Conservation (phyloP, 1,140 invertebrate species). For the Drosophila nikananu region DNA sequence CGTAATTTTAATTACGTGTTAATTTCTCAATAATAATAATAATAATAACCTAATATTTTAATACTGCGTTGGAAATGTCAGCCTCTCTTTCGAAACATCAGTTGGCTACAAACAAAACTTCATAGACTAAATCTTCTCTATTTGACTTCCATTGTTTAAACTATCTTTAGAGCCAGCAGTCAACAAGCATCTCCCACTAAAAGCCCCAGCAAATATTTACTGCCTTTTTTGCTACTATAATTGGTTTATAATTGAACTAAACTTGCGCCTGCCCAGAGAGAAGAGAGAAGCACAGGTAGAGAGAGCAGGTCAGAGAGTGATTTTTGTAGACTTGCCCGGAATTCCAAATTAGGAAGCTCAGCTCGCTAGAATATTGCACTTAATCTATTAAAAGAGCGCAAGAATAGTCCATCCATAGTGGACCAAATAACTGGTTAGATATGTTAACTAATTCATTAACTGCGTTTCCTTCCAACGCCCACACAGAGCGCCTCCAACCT, state of each 20-base stretch:
- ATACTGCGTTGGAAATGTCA: not conserved
- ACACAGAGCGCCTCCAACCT: not conserved
- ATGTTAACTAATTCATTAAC: constrained; percentile 49
- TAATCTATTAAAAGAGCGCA: not conserved
- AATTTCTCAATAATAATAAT: too few species aligned
- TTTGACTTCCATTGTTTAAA: constrained; percentile 36
- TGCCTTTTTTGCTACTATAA: constrained; percentile 53
- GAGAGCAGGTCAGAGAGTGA: constrained; percentile 8
- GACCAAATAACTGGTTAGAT: constrained; percentile 39
- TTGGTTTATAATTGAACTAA: constrained; percentile 65
- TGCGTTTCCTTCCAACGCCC: constrained; percentile 43
- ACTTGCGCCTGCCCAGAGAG: constrained; percentile 25
- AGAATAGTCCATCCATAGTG: constrained; percentile 1
- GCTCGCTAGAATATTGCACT: constrained; percentile 17
- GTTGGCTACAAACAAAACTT: not conserved
- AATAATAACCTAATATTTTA: not conserved
- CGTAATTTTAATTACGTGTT: too few species aligned
- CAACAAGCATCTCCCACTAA: constrained; percentile 48
- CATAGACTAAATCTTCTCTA: constrained; percentile 17
- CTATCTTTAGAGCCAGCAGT: constrained; percentile 43
- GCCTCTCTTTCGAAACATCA: not conserved
- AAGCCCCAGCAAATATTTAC: constrained; percentile 69
- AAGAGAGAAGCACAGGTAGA: constrained; percentile 10
- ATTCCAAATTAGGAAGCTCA: constrained; percentile 38
- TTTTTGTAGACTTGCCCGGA: not conserved